Evolutionary conservation across 2,888 invertebrate genomes (phyloP).

Genomic region (Chrysina gloriosa): DNA sequence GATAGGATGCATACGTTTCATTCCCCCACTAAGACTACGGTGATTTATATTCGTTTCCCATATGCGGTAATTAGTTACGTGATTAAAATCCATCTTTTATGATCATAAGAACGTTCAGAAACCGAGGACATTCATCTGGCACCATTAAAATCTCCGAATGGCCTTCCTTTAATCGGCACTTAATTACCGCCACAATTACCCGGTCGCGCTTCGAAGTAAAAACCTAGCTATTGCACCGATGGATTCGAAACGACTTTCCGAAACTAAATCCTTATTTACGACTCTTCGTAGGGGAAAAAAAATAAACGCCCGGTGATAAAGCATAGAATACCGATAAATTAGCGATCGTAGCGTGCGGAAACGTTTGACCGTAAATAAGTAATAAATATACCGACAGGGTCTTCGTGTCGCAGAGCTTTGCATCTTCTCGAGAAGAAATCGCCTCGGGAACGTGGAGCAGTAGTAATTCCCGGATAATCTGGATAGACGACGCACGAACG

Average conservation of each 20-base stretch:
- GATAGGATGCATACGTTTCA: too few species aligned
- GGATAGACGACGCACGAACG: conserved; percentile 38
- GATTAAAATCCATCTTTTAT: too few species aligned
- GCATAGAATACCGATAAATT: neutral
- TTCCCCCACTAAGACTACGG: too few species aligned
- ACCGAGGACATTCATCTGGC: too few species aligned
- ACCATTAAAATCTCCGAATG: too few species aligned
- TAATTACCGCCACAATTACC: neutral
- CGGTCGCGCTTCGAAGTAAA: neutral
- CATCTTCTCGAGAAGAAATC: too few species aligned
- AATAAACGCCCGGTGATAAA: neutral
- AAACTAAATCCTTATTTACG: conserved; percentile 18
- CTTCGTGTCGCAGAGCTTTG: too few species aligned
- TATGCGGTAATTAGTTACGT: too few species aligned
- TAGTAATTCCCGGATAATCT: conserved; percentile 40
- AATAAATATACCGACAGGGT: conserved; percentile 35
- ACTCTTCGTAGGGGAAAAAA: neutral
- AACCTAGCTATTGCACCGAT: neutral
- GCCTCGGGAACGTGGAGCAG: too few species aligned
- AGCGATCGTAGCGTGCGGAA: neutral
- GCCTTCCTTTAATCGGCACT: neutral
- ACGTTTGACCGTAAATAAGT: conserved; percentile 5
- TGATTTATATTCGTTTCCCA: too few species aligned
- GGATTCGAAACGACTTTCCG: neutral
- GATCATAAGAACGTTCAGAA: too few species aligned